phyloP scores from a whole-genome alignment of 1,140 invertebrate species.

The Apis mellifera region DNA sequence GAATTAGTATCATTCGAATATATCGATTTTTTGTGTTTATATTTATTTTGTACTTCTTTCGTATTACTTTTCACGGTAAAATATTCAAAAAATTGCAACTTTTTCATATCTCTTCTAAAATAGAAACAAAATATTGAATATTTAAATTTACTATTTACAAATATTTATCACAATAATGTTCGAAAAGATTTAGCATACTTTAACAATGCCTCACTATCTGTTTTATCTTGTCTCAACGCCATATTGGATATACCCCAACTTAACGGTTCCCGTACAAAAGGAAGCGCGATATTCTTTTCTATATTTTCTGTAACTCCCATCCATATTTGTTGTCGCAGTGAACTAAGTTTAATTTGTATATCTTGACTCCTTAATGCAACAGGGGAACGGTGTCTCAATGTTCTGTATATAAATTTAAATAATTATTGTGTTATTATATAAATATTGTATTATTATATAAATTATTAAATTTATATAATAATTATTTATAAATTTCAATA shows the following conservation, averaged over 20 bases:
- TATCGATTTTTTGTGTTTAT: neutral
- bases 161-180: neutral
- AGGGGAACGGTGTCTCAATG: conserved; percentile 67
- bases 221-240: conserved; percentile 80
- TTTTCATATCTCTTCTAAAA: conserved; percentile 82
- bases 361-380: conserved; percentile 77
- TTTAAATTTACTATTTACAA: neutral
- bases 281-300: conserved; percentile 42
- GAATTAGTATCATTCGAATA: neutral
- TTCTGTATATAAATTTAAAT: conserved; percentile 53
- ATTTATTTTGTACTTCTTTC: conserved; percentile 22
- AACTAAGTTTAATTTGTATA: conserved; percentile 82
- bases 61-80: conserved; percentile 31
- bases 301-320: conserved; percentile 73
- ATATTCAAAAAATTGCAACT: conserved; percentile 81
- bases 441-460: too few species aligned
- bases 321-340: conserved; percentile 83
- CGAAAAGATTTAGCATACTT: conserved; percentile 71
- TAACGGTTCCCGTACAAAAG: conserved; percentile 76
- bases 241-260: conserved; percentile 84
- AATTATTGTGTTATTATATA: too few species aligned
- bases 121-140: neutral
- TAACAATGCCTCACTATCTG: conserved; percentile 81
- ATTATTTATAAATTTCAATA: neutral
- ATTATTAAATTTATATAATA: too few species aligned